Percentiles rank a stretch among this genome's conserved stretches.
Evolutionary conservation across 92 coral and sea anemone species (phyloP).

Genomic region (Epizoanthus illoricatus): DNA sequence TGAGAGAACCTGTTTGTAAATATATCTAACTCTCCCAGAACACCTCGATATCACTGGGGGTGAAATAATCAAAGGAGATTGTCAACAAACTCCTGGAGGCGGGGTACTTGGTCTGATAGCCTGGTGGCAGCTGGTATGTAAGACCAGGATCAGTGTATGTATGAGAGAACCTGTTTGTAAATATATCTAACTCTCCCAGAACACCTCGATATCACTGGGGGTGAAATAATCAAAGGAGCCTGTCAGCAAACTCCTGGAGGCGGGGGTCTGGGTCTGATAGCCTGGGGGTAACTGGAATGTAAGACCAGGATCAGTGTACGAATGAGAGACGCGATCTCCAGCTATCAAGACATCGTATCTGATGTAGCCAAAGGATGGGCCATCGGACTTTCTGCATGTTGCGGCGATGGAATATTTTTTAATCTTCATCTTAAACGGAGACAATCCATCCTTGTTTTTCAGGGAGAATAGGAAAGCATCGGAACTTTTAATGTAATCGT

Average conservation of each 20-base stretch:
- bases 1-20: background rate
- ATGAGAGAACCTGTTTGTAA: background rate
- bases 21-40: too few species aligned
- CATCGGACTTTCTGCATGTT: background rate
- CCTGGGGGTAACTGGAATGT: slow-evolving; percentile 9
- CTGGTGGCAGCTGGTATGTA: slow-evolving; percentile 8
- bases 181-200: too few species aligned
- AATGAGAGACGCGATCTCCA: background rate
- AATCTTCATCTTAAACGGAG: slow-evolving; percentile 19
- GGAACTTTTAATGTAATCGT: background rate
- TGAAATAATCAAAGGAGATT: too few species aligned
- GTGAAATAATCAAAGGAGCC: too few species aligned
- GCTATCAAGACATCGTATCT: background rate
- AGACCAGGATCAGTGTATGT: slow-evolving; percentile 7
- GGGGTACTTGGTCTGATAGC: background rate
- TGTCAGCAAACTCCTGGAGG: too few species aligned
- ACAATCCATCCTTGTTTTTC: slow-evolving; percentile 2
- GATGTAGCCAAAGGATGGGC: slow-evolving; percentile 4
- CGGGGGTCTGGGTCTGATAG: background rate
- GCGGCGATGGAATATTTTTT: background rate
- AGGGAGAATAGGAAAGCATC: slow-evolving; percentile 21
- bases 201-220: too few species aligned
- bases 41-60: too few species aligned
- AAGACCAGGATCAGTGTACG: slow-evolving; percentile 9
- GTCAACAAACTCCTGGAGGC: too few species aligned